Conservation (phyloP, 2,113 vertebrate genomes). For the Speoplatyrhinus poulsoni region DNA sequence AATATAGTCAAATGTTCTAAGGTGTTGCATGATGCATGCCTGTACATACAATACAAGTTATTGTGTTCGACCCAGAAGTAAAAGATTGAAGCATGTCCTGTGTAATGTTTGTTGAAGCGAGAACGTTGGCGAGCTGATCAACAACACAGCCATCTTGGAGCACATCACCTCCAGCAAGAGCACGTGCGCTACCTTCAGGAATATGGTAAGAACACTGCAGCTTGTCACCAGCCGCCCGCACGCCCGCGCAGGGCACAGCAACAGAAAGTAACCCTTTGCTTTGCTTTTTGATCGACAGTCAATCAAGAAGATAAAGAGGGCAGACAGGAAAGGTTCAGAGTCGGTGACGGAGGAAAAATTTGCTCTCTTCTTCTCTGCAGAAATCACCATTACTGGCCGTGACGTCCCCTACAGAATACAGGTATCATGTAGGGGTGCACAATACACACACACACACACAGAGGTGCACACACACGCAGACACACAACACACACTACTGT, state of each 20-base stretch:
- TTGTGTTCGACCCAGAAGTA: no score
- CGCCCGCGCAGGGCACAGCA: neutral
- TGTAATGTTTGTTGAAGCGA: slow-evolving; percentile 75
- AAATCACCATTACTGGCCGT: slow-evolving; percentile 78
- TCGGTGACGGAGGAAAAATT: slow-evolving; percentile 98
- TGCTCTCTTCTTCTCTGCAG: slow-evolving; percentile 87
- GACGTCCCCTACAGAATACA: slow-evolving; percentile 82
- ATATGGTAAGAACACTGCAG: slow-evolving; percentile 80
- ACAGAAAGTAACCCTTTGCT: neutral
- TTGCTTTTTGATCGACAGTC: slow-evolving; percentile 73
- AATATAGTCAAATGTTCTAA: no score
- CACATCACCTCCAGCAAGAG: slow-evolving; percentile 83
- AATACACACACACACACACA: slow-evolving; percentile 1
- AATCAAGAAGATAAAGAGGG: slow-evolving; percentile 95
- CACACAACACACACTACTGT: no score
- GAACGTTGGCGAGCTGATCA: slow-evolving; percentile 90
- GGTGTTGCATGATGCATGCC: no score
- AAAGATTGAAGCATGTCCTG: slow-evolving; percentile 1
- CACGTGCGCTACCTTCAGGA: slow-evolving; percentile 91
- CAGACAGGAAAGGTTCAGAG: slow-evolving; percentile 93
- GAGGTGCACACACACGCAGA: neutral
- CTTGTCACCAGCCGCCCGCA: neutral
- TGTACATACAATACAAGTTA: no score
- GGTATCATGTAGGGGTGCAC: slow-evolving; percentile 65
- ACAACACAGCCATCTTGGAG: slow-evolving; percentile 87